These are phyloP conservation scores for western clawed frog (Xenopus tropicalis) DNA, from an alignment of 2,113 vertebrate species.

Conservation along the genomic window UCB_Xtro_10.0 CM004443.2:129293001-129293500, in stretches of 20 bases:
- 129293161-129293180: too few relatives aligned
- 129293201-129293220: too few relatives aligned
- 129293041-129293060: slow-evolving; percentile 24
- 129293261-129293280: neutral
- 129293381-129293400: slow-evolving; percentile 99
- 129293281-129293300: slow-evolving; percentile 72
- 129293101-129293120: too few relatives aligned
- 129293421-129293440: slow-evolving; percentile 91
- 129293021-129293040: slow-evolving; percentile 42
- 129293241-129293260: too few relatives aligned
- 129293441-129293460: slow-evolving; percentile 88
- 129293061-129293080: neutral
- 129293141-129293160: too few relatives aligned
- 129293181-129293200: too few relatives aligned
- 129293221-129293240: too few relatives aligned
- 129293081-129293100: neutral
- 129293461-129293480: neutral
- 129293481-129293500: neutral
- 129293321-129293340: slow-evolving; percentile 94
- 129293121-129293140: too few relatives aligned
- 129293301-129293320: slow-evolving; percentile 89
- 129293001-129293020: slow-evolving; percentile 13
- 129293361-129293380: slow-evolving; percentile 93
- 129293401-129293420: slow-evolving; percentile 96
- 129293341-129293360: slow-evolving; percentile 93